A percentile compares a stretch with the other conserved stretches of the same genome.
Evolutionary conservation across 2,888 invertebrate species (phyloP).

Genomic region (Cerastoderma edule): DNA sequence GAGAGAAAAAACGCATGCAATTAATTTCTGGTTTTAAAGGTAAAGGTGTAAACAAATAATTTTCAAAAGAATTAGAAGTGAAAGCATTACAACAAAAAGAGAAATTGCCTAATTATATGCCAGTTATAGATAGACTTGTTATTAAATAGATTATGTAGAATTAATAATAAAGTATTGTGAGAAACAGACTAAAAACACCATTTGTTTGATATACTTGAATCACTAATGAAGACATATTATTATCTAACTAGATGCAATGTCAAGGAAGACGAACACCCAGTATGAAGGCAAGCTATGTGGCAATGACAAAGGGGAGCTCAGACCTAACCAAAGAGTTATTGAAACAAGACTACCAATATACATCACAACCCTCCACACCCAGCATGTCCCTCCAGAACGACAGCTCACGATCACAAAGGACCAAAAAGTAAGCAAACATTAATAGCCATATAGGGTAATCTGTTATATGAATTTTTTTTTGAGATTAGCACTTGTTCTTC

Average conservation of each 20-base stretch:
- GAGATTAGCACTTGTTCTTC: neutral
- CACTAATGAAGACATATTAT: neutral
- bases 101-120: too few species aligned
- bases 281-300: slow-evolving; percentile 97
- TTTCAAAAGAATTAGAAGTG: too few species aligned
- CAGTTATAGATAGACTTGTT: too few species aligned
- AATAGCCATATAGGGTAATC: neutral
- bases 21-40: too few species aligned
- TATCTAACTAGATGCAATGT: slow-evolving; percentile 90
- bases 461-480: neutral
- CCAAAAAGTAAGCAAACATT: slow-evolving; percentile 78
- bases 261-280: slow-evolving; percentile 97
- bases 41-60: too few species aligned
- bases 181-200: too few species aligned
- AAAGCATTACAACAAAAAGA: too few species aligned
- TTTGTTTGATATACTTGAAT: neutral
- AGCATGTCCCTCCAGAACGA: too few species aligned
- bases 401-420: slow-evolving; percentile 73
- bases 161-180: too few species aligned
- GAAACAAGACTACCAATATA: slow-evolving; percentile 65
- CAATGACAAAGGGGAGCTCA: slow-evolving; percentile 84
- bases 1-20: too few species aligned
- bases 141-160: too few species aligned
- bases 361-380: slow-evolving; percentile 72
- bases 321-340: slow-evolving; percentile 80